Percentiles rank a stretch among this genome's conserved stretches.
Conservation (phyloP, 1,140 invertebrate genomes). For the Wasmannia auropunctata region DNA sequence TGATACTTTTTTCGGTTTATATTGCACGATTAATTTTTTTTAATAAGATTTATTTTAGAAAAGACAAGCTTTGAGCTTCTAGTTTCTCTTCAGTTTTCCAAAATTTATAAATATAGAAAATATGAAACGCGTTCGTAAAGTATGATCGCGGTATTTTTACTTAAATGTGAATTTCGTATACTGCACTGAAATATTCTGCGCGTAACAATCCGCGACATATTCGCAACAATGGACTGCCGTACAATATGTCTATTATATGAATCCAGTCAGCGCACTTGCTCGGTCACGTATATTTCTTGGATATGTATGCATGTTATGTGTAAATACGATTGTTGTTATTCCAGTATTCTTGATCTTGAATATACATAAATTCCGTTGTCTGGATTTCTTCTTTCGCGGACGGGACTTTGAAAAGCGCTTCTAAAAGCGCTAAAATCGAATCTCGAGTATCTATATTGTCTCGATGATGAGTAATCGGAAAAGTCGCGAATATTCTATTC, state of each 20-base stretch:
- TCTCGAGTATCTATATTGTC: neutral
- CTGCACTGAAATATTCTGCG: neutral
- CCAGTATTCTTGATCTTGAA: neutral
- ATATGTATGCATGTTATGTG: neutral
- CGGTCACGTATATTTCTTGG: neutral
- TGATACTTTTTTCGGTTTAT: neutral
- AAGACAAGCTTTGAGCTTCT: neutral
- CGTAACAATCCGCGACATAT: slow-evolving; percentile 7
- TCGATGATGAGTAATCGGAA: neutral
- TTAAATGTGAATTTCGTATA: neutral
- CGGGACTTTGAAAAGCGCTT: neutral
- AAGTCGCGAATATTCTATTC: neutral
- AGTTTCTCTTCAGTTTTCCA: neutral
- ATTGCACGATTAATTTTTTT: neutral
- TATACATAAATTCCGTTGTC: neutral
- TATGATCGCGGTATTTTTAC: neutral
- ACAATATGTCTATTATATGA: slow-evolving; percentile 9
- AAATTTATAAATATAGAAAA: neutral
- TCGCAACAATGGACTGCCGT: neutral
- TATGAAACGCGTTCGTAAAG: neutral
- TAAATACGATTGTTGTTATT: neutral
- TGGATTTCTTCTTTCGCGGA: neutral
- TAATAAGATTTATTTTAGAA: neutral
- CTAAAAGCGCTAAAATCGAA: neutral
- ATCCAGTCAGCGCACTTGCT: slow-evolving; percentile 15